Evolutionary conservation across 2,797 vertebrate genomes (phyloP), one percentile per base, ranked within the genome.

Genomic region (Notoglanidium macrostoma): DNA sequence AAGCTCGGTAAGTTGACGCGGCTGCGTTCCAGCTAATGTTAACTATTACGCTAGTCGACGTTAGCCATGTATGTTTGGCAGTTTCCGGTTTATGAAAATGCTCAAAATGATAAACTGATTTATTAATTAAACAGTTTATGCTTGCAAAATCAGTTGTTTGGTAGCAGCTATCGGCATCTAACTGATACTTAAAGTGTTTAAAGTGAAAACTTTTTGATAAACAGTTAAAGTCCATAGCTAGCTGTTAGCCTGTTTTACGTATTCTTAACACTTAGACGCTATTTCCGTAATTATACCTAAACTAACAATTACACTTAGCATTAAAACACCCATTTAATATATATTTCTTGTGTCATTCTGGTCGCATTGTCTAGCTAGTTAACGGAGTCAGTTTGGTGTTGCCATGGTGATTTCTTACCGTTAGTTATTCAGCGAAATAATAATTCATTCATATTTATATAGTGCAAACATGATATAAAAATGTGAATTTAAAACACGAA

Each of bases 1-100:
- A 97, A 97, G 90, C 95, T 95, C 63, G 95, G 96, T 97, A 93
- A 89, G 89, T 44, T 19, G 49, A 4, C 35, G 40, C 40, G 21
- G 9, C 29, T 54, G 51, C 12, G 5, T 19, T 76, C 32, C 57
- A 32, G 59, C 23, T 23, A 78, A 21, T 5, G 59, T 65, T 83
- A 35, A 49, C 40, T 57, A 49, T 26, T 32, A n/a, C 35, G 63
- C 46, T 83, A 51, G 63, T 26, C 63, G 8, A 54, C 44, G 21
- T 83, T 83, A 83, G 63, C 81, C 15, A n/a, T 83, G 9, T 4
- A 63, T 21, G 26, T 35, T 54, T 68, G 81, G 68, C 49, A 55
- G 46, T 51, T 15, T 40, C 5, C 0, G 0, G 17, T 76, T 54
- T 15, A 17, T 17, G 3, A 65, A 49, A 57, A 59, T 40, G n/a